phyloP scores from a whole-genome alignment of 2,113 vertebrate species.

The Neopipo cinnamomea region DNA sequence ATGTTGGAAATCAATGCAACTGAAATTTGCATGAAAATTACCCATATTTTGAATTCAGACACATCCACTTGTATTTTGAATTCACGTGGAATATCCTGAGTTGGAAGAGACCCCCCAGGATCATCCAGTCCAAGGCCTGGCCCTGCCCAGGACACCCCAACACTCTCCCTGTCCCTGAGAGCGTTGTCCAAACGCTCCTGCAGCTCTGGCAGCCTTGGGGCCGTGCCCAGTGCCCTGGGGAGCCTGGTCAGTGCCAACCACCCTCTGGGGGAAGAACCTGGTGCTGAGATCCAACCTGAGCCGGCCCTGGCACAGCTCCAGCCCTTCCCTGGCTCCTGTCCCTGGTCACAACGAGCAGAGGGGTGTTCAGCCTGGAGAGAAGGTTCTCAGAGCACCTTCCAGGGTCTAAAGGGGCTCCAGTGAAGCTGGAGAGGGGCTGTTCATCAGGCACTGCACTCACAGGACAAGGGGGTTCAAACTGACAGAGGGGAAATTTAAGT shows the following conservation, averaged over 20 bases:
- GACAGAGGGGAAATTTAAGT: not conserved
- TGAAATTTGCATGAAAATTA: not conserved
- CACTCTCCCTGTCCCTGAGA: not conserved
- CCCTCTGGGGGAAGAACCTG: not conserved
- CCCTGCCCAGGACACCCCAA: not conserved
- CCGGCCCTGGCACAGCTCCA: not conserved
- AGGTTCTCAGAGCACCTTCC: not conserved
- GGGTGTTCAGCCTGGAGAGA: not conserved
- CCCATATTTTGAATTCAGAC: not conserved
- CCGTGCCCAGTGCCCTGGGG: not conserved
- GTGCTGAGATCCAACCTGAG: fast-evolving
- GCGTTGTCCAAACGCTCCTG: not conserved
- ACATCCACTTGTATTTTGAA: not conserved
- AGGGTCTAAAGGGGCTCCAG: fast-evolving
- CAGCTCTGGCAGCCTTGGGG: not conserved
- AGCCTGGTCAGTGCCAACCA: not conserved
- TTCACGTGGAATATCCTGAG: not conserved
- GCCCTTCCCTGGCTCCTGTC: not conserved
- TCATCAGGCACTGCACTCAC: not conserved
- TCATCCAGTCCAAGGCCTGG: not conserved
- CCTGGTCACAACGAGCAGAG: not conserved
- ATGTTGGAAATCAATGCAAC: not conserved
- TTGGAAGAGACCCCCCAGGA: fast-evolving
- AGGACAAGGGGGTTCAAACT: not conserved
- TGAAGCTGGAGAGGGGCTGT: fast-evolving